Evolutionary conservation across 35 echinoderm and acorn worm genomes (phyloP).

Genomic region (Lytechinus pictus): DNA sequence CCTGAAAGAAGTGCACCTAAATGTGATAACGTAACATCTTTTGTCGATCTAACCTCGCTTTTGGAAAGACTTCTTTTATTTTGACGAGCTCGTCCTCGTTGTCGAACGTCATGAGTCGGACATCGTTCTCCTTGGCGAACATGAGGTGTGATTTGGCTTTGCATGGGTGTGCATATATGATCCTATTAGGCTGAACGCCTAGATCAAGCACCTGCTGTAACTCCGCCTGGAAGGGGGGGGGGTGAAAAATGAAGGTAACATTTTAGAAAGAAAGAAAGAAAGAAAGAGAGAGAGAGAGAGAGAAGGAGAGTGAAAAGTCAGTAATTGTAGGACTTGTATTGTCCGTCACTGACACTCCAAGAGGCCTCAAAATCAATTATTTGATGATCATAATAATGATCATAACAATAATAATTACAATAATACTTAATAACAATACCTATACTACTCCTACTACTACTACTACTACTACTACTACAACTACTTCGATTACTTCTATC

Average conservation of each 20-base stretch:
- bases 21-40: no score
- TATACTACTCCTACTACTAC: no score
- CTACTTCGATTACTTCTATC: no score
- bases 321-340: no score
- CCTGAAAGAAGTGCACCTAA: no score
- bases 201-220: slow-evolving; percentile 69
- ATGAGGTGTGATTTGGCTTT: slow-evolving; percentile 83
- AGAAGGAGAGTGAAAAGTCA: not conserved
- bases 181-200: slow-evolving; percentile 67
- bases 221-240: slow-evolving; percentile 53
- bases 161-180: slow-evolving; percentile 91
- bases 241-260: not conserved
- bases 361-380: no score
- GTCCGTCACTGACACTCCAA: no score
- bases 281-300: not conserved
- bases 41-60: slow-evolving; percentile 53
- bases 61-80: slow-evolving; percentile 65
- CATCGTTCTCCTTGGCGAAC: slow-evolving; percentile 59
- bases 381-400: no score
- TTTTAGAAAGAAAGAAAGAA: not conserved
- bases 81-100: slow-evolving; percentile 80
- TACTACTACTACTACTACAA: no score
- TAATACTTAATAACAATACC: no score
- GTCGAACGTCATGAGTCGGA: slow-evolving; percentile 92
- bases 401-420: no score